These are phyloP conservation scores for Phyto melanocephala DNA, from an alignment of 2,888 invertebrate species.

Conservation along the genomic window DNA sequence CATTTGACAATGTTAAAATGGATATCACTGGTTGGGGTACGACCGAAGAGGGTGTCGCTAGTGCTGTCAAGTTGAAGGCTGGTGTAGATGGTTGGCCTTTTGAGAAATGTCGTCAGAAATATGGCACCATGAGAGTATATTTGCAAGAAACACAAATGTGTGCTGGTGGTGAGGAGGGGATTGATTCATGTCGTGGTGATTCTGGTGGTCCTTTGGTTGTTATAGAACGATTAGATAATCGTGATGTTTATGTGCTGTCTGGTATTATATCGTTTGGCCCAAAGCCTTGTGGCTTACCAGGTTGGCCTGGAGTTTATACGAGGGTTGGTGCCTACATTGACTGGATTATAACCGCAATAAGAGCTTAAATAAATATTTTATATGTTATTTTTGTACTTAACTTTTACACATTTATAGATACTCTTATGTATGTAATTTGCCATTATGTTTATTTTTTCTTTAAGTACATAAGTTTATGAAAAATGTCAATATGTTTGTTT, in stretches of 20 bases:
- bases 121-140: slow-evolving; percentile 77
- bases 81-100: slow-evolving; percentile 79
- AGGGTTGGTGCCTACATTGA: slow-evolving; percentile 81
- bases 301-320: slow-evolving; percentile 84
- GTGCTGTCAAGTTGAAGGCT: slow-evolving; percentile 81
- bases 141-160: slow-evolving; percentile 81
- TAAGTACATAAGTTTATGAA: no score
- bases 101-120: slow-evolving; percentile 80
- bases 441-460: no score
- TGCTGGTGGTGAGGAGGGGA: slow-evolving; percentile 81
- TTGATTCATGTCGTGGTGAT: slow-evolving; percentile 82
- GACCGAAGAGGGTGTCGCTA: slow-evolving; percentile 80
- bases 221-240: slow-evolving; percentile 48
- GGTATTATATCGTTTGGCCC: slow-evolving; percentile 85
- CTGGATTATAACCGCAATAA: slow-evolving; percentile 80
- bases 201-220: slow-evolving; percentile 81
- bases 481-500: no score
- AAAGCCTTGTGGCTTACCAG: slow-evolving; percentile 81
- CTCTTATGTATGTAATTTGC: no score
- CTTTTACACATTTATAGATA: no score
- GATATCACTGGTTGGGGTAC: slow-evolving; percentile 84
- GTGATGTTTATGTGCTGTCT: slow-evolving; percentile 75
- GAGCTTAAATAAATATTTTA: slow-evolving; percentile 16
- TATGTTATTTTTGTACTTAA: background rate
- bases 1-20: slow-evolving; percentile 77